These are phyloP conservation scores for Vidua macroura DNA, from an alignment of 2,113 vertebrate genomes.

Conservation along the genomic window DNA sequence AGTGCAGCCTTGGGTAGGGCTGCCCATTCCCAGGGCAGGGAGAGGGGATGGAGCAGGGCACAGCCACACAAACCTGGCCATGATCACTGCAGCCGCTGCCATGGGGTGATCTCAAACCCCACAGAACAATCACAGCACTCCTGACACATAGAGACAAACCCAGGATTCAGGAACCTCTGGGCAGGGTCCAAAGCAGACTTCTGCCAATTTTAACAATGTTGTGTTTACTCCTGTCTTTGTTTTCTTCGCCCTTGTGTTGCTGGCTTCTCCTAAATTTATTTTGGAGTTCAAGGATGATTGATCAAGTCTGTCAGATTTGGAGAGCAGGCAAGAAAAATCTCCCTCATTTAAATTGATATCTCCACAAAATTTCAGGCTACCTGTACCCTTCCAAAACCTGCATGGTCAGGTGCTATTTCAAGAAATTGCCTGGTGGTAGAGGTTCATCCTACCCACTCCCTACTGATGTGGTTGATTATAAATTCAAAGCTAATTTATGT, in stretches of 20 bases:
- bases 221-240: not conserved
- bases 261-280: not conserved
- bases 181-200: not conserved
- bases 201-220: not conserved
- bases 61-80: not conserved
- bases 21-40: not conserved
- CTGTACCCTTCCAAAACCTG: not conserved
- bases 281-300: not conserved
- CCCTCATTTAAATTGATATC: not conserved
- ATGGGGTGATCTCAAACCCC: not conserved
- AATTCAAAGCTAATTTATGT: not conserved
- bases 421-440: not conserved
- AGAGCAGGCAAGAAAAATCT: not conserved
- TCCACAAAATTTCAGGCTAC: not conserved
- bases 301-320: not conserved
- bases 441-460: not conserved
- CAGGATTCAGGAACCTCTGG: not conserved
- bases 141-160: not conserved
- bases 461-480: not conserved
- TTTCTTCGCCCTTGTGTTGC: not conserved
- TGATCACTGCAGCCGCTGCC: rapidly evolving
- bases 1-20: not conserved
- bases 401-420: not conserved
- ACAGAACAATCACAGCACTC: rapidly evolving
- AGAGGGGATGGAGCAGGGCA: not conserved